These are phyloP conservation scores for Lordiphosa collinella DNA, from an alignment of 1,140 invertebrate species.

Conservation along the genomic window DNA sequence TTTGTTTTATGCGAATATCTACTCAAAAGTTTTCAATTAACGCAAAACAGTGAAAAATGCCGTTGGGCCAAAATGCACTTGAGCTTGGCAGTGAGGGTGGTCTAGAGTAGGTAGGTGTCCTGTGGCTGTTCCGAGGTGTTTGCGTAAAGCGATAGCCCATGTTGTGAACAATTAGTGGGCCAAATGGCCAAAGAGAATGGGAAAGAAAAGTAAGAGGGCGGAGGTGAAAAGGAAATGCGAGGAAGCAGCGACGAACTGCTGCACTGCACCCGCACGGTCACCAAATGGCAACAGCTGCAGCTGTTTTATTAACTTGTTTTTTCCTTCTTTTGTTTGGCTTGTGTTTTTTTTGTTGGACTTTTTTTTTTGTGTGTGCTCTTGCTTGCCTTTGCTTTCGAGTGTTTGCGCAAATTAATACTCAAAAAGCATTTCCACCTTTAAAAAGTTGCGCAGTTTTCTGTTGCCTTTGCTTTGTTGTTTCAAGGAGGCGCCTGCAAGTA, in stretches of 20 bases:
- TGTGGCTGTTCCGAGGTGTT: conserved; percentile 45
- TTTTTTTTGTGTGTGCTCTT: no score
- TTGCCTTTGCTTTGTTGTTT: conserved; percentile 42
- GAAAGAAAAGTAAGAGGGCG: neutral
- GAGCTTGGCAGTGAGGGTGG: conserved; percentile 1
- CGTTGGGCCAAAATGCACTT: conserved; percentile 46
- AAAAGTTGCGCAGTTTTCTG: conserved; percentile 43
- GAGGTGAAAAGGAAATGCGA: neutral
- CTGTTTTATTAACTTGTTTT: conserved; percentile 65
- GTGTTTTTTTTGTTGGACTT: no score
- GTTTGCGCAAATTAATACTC: conserved; percentile 72
- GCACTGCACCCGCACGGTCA: conserved; percentile 1
- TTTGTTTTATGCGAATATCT: conserved; percentile 54
- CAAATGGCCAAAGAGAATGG: conserved; percentile 32
- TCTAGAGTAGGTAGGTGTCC: no score
- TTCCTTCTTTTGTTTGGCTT: neutral
- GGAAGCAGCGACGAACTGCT: neutral
- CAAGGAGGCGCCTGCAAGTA: conserved; percentile 28
- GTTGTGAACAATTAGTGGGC: conserved; percentile 60
- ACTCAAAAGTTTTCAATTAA: conserved; percentile 72
- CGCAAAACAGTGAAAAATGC: conserved; percentile 58
- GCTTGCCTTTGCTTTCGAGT: conserved; percentile 34
- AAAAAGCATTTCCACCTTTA: conserved; percentile 61
- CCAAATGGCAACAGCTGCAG: conserved; percentile 23
- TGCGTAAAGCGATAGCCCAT: conserved; percentile 48